Base-by-base conservation (phyloP, 2,797 vertebrate genomes). In the Oreortyx pictus region DNA sequence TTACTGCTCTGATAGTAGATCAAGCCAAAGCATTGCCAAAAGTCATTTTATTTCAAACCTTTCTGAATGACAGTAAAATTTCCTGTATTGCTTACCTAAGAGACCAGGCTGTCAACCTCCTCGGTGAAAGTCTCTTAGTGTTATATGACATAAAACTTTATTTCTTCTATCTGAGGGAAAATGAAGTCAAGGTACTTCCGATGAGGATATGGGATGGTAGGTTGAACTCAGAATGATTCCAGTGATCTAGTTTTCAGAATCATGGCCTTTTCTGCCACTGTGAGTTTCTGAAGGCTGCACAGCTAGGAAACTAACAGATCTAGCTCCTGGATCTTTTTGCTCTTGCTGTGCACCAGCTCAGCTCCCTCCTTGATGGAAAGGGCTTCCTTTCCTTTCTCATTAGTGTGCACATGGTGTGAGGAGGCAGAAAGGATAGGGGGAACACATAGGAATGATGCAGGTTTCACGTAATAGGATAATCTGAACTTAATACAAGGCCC, bases 1-100 rank as follows among this genome's bases (percentile, higher is more conserved):
- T 93, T 92, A 90, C 79, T 93, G 73, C 88, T 90, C 44, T 77
- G 68, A 62, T 85, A 92, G 72, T 87, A 89, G 60, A 70, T 62
- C 79, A 79, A 76, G 62, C 27, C 59, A 75, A 56, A 89, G 39
- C 43, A 7, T 64, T 94, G 90, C 94, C 94, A 93, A 92, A 85
- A 94, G 59, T 49, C 78, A 46, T 94, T 95, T 90, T 75, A 56
- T 66, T 92, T 94, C 3, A 57, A 44, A 82, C 35, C 35, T 89
- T 52, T 96, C 52, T 81, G 94, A 94, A 86, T 83, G 91, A 59
- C 87, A 62, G 60, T 93, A 81, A 81, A 75, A 95, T 94, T 96
- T 96, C 82, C 85, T 89, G 46, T 86, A 44, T 86, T 95, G 87
- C 91, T 91, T 90, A 89, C 87, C 80, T 81, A 92, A 91, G 80